phyloP scores from a whole-genome alignment of 2,888 invertebrate genomes.

The Thalpophila matura region DNA sequence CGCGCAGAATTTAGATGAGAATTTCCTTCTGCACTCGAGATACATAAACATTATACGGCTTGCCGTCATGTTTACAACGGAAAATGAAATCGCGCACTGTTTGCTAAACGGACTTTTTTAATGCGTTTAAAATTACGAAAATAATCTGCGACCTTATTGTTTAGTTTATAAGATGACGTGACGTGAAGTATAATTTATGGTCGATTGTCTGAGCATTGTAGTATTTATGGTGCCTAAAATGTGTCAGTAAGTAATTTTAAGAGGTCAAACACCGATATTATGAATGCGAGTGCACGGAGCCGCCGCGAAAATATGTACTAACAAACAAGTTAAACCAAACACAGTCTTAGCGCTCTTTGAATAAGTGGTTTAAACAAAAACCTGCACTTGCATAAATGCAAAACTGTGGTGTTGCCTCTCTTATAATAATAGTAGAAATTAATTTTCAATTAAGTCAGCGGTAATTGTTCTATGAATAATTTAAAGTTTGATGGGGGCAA shows the following conservation, averaged over 20 bases:
- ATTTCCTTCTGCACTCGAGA: conserved; percentile 85
- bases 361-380: conserved; percentile 78
- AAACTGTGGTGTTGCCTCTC: conserved; percentile 60
- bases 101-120: conserved; percentile 79
- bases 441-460: conserved; percentile 72
- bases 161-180: conserved; percentile 56
- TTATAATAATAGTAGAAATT: conserved; percentile 65
- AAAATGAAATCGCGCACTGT: conserved; percentile 82
- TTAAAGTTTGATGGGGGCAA: conserved; percentile 57
- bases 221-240: conserved; percentile 67
- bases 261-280: conserved; percentile 83
- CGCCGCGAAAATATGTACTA: conserved; percentile 84
- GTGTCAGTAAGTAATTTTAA: conserved; percentile 82
- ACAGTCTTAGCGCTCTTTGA: conserved; percentile 76
- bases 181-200: conserved; percentile 46
- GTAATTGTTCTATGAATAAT: conserved; percentile 74
- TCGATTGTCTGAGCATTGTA: conserved; percentile 53
- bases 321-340: conserved; percentile 83
- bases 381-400: conserved; percentile 77
- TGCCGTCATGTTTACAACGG: conserved; percentile 88
- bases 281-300: conserved; percentile 88
- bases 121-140: conserved; percentile 80
- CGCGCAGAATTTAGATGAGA: conserved; percentile 88
- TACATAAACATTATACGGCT: conserved; percentile 86
- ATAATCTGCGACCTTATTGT: conserved; percentile 68